A percentile compares a stretch with the other conserved stretches of the same genome.
Conservation (phyloP, 2,888 invertebrate species). For the Chrysopilus asiliformis region DNA sequence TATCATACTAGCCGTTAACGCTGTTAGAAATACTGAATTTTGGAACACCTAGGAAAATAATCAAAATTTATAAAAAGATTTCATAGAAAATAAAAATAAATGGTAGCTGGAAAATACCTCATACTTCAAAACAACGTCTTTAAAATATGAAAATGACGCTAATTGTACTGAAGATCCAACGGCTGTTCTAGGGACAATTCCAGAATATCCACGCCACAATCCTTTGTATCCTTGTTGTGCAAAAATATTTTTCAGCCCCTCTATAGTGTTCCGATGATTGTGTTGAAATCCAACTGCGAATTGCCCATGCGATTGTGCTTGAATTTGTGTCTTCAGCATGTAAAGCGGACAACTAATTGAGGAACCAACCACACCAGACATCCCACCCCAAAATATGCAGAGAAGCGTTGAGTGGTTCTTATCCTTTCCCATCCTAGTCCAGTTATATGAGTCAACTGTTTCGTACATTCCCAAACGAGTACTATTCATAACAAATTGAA, state of each 20-base stretch:
- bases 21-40: slow-evolving; percentile 41
- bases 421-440: slow-evolving; percentile 28
- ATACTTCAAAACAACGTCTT: slow-evolving; percentile 36
- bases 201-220: slow-evolving; percentile 63
- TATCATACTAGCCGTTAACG: slow-evolving; percentile 55
- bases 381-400: slow-evolving; percentile 24
- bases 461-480: slow-evolving; percentile 50
- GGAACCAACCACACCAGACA: slow-evolving; percentile 56
- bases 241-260: slow-evolving; percentile 40
- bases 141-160: slow-evolving; percentile 57
- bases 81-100: background rate
- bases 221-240: slow-evolving; percentile 45
- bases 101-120: slow-evolving; percentile 16
- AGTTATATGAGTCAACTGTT: slow-evolving; percentile 41
- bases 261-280: slow-evolving; percentile 45
- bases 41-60: slow-evolving; percentile 18
- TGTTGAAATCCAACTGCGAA: slow-evolving; percentile 82
- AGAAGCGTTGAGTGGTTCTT: slow-evolving; percentile 15
- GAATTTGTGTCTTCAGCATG: slow-evolving; percentile 71
- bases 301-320: slow-evolving; percentile 42
- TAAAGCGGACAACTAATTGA: slow-evolving; percentile 61
- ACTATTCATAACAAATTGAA: slow-evolving; percentile 46
- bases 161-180: slow-evolving; percentile 76
- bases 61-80: slow-evolving; percentile 12
- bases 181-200: slow-evolving; percentile 57